Base-by-base conservation (phyloP, 2,113 vertebrate genomes). In the Oncorhynchus kisutch region DNA sequence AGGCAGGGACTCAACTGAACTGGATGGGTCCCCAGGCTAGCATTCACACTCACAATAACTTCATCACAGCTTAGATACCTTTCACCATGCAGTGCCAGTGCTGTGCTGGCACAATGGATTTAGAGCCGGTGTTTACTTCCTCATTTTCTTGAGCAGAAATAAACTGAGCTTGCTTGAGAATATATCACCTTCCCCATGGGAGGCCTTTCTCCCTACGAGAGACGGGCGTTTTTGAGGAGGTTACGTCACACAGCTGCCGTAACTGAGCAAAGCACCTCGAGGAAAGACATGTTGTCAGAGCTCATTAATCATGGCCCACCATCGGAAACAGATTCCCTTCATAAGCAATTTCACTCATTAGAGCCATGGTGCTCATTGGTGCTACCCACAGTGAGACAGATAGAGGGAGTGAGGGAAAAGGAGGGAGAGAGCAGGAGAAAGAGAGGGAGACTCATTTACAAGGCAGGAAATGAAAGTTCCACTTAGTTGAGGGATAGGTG, bases 341-440 rank as follows among this genome's bases (percentile, higher is more conserved):
- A 92, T 91, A 92, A 92, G 90, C 91, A 91, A 86, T 89, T 89
- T 88, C 80, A 76, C 84, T 91, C 91, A 92, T 94, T 92, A 92
- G 89, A 85, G 84, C 88, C 82, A 84, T 80, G 79, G 81, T 76
- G 84, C 89, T 85, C 83, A 90, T 89, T 90, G 85, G 87, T 88
- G 84, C 81, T 80, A 70, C 49, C 70, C 79, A 73, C 81, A 86
- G 85, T 87, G 84, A 75, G 77, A 73, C 24, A 70, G 31, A 22
- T n/a, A 18, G 14, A 9, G 20, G 18, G 18, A 70, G 67, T 16
- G 67, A n/a, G 31, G 39, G 20, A 13, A 13, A 48, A 16, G 39
- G 75, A 0, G 77, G 83, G 84, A 0, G 77, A 85, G 81, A 80
- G 70, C 76, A 77, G 14, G 68, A 73, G 74, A 77, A 60, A 57